Conservation (phyloP, 2,888 invertebrate species). For the Hydrotaea diabolus region DNA sequence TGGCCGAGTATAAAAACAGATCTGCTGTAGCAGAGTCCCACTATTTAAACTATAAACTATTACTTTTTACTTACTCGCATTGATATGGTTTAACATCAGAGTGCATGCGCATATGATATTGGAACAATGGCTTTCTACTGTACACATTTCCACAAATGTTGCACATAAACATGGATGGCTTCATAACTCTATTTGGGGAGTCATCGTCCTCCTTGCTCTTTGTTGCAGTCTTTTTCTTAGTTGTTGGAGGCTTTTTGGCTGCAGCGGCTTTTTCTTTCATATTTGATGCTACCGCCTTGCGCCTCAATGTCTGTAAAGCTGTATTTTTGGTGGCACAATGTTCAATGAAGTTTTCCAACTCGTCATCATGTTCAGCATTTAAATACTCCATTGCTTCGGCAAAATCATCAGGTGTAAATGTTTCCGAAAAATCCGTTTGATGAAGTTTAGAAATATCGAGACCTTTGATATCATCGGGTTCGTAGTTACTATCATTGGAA, state of each 20-base stretch:
- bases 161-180: conserved; percentile 71
- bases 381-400: conserved; percentile 52
- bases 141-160: conserved; percentile 78
- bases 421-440: conserved; percentile 42
- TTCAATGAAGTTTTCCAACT: conserved; percentile 58
- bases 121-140: conserved; percentile 73
- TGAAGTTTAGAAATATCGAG: background rate
- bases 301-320: conserved; percentile 51
- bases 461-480: background rate
- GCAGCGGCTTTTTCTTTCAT: background rate
- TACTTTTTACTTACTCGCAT: conserved; percentile 76
- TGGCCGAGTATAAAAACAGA: no score
- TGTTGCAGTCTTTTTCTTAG: conserved; percentile 22
- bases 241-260: background rate
- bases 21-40: no score
- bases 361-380: conserved; percentile 60
- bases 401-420: conserved; percentile 59
- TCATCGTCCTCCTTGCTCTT: background rate
- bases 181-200: conserved; percentile 37
- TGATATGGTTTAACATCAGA: conserved; percentile 77
- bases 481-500: conserved; percentile 39
- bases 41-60: no score
- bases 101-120: conserved; percentile 76
- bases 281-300: conserved; percentile 50
- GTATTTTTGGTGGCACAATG: conserved; percentile 62